Percentiles rank a stretch among this genome's conserved stretches.
phyloP scores from a whole-genome alignment of 2,113 vertebrate species.

The human (Homo sapiens) region DNA sequence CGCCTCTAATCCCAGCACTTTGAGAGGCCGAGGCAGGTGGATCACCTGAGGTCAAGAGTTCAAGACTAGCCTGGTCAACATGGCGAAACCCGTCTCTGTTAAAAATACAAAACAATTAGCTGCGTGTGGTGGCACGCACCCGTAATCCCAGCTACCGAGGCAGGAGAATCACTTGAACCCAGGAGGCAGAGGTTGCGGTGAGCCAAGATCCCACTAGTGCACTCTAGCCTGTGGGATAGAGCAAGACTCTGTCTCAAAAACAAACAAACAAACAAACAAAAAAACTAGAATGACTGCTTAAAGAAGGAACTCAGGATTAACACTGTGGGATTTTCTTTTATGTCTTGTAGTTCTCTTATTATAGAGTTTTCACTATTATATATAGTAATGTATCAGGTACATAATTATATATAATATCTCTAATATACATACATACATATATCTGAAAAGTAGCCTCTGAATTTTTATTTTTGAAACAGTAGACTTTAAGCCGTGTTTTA shows the following conservation, averaged over 20 bases:
- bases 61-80: not conserved
- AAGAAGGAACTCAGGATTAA: not conserved
- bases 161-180: no score
- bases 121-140: no score
- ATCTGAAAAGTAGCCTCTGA: constrained; percentile 10
- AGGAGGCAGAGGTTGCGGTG: no score
- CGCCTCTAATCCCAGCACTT: no score
- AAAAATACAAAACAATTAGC: no score
- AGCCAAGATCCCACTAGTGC: no score
- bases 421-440: not conserved
- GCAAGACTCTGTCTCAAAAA: no score
- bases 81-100: not conserved
- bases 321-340: not conserved
- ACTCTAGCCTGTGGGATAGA: no score
- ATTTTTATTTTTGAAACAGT: constrained; percentile 35
- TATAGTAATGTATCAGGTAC: not conserved
- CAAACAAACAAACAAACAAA: no score
- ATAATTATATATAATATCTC: not conserved
- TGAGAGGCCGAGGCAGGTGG: no score
- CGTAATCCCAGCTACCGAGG: no score
- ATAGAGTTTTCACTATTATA: not conserved
- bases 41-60: no score
- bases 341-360: not conserved
- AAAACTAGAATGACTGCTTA: not conserved
- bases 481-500: not conserved